A percentile compares a stretch with the other conserved stretches of the same genome.
These are phyloP conservation scores for Psittacula cyanocephala DNA, from an alignment of 2,113 vertebrate species.

Conservation along the genomic window DNA sequence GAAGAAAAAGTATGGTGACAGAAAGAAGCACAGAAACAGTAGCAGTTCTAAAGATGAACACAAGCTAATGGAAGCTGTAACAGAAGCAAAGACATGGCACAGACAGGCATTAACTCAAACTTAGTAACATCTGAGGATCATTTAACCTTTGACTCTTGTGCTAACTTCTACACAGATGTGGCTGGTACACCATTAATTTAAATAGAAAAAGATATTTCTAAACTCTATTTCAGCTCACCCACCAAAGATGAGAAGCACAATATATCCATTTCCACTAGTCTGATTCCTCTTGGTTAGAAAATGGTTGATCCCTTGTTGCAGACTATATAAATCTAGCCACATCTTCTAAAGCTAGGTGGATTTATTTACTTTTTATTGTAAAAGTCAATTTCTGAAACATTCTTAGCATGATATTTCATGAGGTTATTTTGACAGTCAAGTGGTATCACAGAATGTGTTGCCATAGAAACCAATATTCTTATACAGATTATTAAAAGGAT, in stretches of 20 bases:
- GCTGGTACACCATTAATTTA: background rate
- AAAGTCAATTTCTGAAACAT: slow-evolving; percentile 4
- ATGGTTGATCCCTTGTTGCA: background rate
- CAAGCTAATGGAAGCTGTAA: background rate
- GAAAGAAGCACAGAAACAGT: background rate
- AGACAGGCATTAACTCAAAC: background rate
- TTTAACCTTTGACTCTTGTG: background rate
- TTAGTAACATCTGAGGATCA: background rate
- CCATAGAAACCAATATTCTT: slow-evolving; percentile 43
- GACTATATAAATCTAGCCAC: background rate
- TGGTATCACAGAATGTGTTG: slow-evolving; percentile 20
- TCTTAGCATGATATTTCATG: slow-evolving; percentile 18
- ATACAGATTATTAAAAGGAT: slow-evolving; percentile 26
- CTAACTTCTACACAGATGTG: background rate
- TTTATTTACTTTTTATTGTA: slow-evolving; percentile 30
- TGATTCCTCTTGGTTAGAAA: background rate
- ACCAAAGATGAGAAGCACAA: background rate
- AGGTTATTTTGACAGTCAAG: slow-evolving; percentile 52
- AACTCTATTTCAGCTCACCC: background rate
- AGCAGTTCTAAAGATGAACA: background rate
- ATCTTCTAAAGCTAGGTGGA: background rate
- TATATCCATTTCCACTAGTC: background rate
- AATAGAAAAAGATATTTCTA: background rate
- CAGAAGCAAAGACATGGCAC: background rate
- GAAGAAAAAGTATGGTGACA: background rate